phyloP scores from a whole-genome alignment of 1,140 invertebrate genomes.

The Tetramorium parvispinum region DNA sequence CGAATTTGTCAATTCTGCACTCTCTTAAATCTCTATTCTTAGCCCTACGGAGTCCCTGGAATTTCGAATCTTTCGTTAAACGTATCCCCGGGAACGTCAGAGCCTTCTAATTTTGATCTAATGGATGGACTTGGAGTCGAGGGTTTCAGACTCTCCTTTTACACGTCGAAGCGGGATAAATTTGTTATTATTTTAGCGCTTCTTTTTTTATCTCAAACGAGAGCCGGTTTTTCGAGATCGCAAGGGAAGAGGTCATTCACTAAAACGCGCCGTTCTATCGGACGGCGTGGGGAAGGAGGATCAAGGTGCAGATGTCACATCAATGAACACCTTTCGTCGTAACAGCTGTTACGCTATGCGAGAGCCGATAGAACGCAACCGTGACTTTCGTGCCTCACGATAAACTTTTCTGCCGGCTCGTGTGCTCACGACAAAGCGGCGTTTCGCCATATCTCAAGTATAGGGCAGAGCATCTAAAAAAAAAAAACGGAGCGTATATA shows the following conservation, averaged over 20 bases:
- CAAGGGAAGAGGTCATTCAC: constrained; percentile 61
- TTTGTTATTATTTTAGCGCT: constrained; percentile 16
- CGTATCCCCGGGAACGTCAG: background rate
- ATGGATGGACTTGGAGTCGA: background rate
- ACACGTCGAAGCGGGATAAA: background rate
- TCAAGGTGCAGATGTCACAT: constrained; percentile 72
- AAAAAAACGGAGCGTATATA: background rate
- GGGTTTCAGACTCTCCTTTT: background rate
- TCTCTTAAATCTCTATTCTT: background rate
- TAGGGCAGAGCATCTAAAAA: background rate
- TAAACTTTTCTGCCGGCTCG: constrained; percentile 23
- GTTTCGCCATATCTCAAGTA: background rate
- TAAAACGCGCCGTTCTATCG: constrained; percentile 53
- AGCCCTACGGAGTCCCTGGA: background rate
- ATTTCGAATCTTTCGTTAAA: background rate
- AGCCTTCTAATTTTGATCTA: background rate
- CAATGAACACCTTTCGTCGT: constrained; percentile 70
- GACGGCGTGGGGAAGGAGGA: background rate
- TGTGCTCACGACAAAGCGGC: background rate
- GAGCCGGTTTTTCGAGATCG: constrained; percentile 8
- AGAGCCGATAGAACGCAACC: constrained; percentile 44
- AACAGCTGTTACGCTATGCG: constrained; percentile 69
- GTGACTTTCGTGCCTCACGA: constrained; percentile 39
- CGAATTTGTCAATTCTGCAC: constrained; percentile 15
- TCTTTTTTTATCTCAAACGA: background rate